Evolutionary conservation across 2,113 vertebrate genomes (phyloP).

Genomic region (Pomatostomus ruficeps): DNA sequence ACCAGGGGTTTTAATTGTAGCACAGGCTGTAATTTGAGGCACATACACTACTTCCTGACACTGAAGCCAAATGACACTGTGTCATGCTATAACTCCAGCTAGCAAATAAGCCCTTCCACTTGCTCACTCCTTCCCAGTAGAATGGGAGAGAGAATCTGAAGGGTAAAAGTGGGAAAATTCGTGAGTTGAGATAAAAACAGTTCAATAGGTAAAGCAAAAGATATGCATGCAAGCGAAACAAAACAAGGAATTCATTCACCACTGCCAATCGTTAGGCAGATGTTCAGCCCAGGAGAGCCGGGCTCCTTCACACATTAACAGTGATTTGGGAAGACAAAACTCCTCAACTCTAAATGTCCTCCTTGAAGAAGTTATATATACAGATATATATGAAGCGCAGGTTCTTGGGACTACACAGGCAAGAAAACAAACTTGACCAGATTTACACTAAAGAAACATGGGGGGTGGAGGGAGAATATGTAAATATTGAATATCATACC

Average conservation of each 20-base stretch:
- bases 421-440: background rate
- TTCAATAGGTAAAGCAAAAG: background rate
- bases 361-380: background rate
- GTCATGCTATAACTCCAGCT: background rate
- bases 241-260: background rate
- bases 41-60: rapidly evolving
- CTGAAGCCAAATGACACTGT: background rate
- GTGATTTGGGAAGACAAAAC: background rate
- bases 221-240: background rate
- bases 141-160: background rate
- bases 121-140: background rate
- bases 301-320: background rate
- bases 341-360: background rate
- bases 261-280: rapidly evolving
- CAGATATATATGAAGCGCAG: background rate
- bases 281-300: background rate
- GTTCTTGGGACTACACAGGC: background rate
- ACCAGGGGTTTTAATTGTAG: background rate
- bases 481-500: background rate
- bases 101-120: background rate
- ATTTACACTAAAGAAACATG: background rate
- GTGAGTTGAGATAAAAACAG: background rate
- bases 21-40: background rate
- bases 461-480: rapidly evolving
- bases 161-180: background rate